Conservation (phyloP, 2,888 invertebrate genomes). For the Villa cingulata region DNA sequence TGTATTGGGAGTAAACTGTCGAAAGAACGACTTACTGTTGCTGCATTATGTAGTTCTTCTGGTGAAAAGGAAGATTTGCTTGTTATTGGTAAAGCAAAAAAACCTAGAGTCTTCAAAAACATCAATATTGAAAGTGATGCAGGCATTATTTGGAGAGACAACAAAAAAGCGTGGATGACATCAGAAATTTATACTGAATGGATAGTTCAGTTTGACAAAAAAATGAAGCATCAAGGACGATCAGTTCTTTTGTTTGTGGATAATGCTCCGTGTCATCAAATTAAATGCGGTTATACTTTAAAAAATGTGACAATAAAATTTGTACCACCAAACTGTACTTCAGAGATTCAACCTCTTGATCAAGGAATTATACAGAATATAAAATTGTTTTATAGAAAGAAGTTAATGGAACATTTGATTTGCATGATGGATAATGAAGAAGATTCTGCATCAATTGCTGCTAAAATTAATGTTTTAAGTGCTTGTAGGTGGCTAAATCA, state of each 20-base stretch:
- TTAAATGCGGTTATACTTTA: no score
- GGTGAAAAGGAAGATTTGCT: no score
- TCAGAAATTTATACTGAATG: background rate
- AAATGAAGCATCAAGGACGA: background rate
- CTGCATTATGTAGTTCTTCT: no score
- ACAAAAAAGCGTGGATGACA: background rate
- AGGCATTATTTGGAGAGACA: background rate
- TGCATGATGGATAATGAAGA: no score
- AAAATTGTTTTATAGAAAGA: no score
- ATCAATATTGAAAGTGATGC: background rate
- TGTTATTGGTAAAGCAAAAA: background rate
- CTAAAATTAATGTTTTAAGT: no score
- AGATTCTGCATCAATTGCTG: no score
- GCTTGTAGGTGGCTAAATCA: no score
- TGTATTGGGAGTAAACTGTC: constrained; percentile 16
- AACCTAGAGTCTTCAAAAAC: background rate
- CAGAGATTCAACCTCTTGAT: constrained; percentile 19
- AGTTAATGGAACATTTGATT: no score
- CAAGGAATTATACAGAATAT: constrained; percentile 16
- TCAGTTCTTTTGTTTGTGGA: background rate
- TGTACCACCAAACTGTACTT: constrained; percentile 18
- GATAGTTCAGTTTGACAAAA: background rate
- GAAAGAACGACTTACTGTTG: constrained; percentile 16
- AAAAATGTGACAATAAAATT: constrained; percentile 9
- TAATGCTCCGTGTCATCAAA: no score